phyloP scores from a whole-genome alignment of 1,140 invertebrate species.

The Neodiprion pinetum region DNA sequence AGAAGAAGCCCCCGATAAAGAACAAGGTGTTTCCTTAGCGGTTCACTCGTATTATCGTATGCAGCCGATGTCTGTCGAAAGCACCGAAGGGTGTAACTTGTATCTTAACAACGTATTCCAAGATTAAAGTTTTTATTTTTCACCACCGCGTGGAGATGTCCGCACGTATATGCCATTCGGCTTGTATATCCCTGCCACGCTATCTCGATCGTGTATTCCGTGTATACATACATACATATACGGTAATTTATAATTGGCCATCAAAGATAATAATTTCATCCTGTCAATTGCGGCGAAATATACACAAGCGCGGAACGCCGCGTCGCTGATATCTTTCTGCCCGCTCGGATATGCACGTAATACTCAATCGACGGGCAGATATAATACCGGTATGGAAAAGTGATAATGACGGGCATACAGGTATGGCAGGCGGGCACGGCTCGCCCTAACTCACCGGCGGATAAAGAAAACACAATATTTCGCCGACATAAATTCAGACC shows the following conservation, averaged over 20 bases:
- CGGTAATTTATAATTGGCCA: conserved; percentile 29
- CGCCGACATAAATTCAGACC: conserved; percentile 15
- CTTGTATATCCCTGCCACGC: not conserved
- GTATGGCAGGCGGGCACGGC: not conserved
- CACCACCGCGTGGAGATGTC: too few species aligned
- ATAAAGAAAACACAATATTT: conserved; percentile 19
- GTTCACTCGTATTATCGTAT: conserved; percentile 15
- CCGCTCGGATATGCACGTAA: not conserved
- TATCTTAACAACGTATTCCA: conserved; percentile 41
- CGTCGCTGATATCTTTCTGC: not conserved
- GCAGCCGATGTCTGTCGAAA: conserved; percentile 28
- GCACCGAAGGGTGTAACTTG: conserved; percentile 34
- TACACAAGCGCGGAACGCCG: not conserved
- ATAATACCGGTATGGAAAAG: not conserved
- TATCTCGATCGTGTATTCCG: conserved; percentile 8
- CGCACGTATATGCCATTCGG: not conserved
- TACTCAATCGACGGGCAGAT: conserved; percentile 6
- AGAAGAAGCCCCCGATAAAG: conserved; percentile 17
- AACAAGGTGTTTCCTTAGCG: conserved; percentile 1
- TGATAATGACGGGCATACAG: not conserved
- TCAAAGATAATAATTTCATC: conserved; percentile 24
- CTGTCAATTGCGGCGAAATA: conserved; percentile 25
- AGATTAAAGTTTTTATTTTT: conserved; percentile 1
- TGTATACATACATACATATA: too few species aligned
- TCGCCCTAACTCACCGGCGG: not conserved